These are phyloP conservation scores for Ophioderma brevispina DNA, from an alignment of 35 echinoderm and acorn worm species.

Conservation along the genomic window DNA sequence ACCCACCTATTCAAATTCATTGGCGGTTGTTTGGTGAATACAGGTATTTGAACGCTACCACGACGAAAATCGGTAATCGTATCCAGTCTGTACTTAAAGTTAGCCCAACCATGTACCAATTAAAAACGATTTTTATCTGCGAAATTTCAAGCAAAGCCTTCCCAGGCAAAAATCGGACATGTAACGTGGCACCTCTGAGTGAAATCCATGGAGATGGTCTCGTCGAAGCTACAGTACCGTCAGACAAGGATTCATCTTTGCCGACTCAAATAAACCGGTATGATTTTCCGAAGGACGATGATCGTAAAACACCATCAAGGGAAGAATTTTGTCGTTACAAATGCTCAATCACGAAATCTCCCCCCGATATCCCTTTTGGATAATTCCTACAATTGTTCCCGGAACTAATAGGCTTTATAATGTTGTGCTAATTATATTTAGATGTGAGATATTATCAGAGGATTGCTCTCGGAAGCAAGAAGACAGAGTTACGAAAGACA, in stretches of 20 bases:
- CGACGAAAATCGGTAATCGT: neutral
- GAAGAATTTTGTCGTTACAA: neutral
- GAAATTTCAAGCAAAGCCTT: neutral
- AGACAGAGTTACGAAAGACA: neutral
- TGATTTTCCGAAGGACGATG: too few species aligned
- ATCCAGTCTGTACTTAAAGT: neutral
- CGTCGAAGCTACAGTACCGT: too few species aligned
- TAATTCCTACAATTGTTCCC: neutral
- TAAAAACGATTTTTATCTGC: neutral
- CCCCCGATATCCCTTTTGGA: neutral
- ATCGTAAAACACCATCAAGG: too few species aligned
- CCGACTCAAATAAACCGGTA: too few species aligned
- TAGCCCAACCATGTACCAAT: neutral
- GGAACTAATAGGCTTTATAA: neutral
- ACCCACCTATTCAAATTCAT: neutral
- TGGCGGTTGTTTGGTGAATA: neutral
- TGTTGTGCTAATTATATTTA: neutral
- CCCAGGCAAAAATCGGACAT: neutral
- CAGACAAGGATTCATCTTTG: too few species aligned
- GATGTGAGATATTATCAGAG: neutral
- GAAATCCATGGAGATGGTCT: too few species aligned
- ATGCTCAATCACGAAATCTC: neutral
- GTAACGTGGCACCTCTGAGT: neutral
- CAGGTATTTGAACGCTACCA: neutral
- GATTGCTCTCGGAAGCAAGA: neutral